phyloP scores from a whole-genome alignment of 2,888 invertebrate genomes.

The Eledona agricola region DNA sequence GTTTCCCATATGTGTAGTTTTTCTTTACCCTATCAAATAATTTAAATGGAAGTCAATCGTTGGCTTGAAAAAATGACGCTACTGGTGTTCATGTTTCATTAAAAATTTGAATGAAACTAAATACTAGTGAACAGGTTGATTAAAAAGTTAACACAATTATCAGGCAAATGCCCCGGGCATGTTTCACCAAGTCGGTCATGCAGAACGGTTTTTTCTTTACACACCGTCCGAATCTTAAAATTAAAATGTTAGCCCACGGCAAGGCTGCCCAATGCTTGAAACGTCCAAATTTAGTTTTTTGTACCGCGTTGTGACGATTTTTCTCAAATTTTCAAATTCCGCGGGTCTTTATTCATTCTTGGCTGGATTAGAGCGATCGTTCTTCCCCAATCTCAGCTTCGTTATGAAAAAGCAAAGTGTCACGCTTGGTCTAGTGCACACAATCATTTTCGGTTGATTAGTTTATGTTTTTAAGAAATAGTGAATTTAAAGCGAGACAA shows the following conservation, averaged over 20 bases:
- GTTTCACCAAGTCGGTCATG: slow-evolving; percentile 10
- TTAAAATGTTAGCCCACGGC: slow-evolving; percentile 11
- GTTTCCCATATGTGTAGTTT: too few relatives aligned
- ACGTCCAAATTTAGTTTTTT: too few relatives aligned
- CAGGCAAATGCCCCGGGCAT: slow-evolving; percentile 4
- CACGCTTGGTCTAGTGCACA: slow-evolving; percentile 53
- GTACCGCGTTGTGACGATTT: too few relatives aligned
- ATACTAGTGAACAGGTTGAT: slow-evolving; percentile 2
- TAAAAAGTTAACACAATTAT: slow-evolving; percentile 12
- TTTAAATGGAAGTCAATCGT: too few relatives aligned
- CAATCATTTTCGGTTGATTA: slow-evolving; percentile 57
- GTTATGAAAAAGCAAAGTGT: slow-evolving; percentile 45
- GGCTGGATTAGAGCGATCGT: too few relatives aligned
- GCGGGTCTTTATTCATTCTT: too few relatives aligned
- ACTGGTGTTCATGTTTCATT: too few relatives aligned
- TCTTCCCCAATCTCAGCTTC: slow-evolving; percentile 9
- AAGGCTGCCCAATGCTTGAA: too few relatives aligned
- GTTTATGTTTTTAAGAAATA: slow-evolving; percentile 55
- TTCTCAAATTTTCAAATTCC: too few relatives aligned
- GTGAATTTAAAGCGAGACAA: slow-evolving; percentile 53
- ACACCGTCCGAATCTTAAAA: slow-evolving; percentile 6
- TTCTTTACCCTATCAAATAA: too few relatives aligned
- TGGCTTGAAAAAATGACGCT: too few relatives aligned
- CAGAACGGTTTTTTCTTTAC: slow-evolving; percentile 15
- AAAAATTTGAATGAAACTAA: slow-evolving; percentile 9